Percentiles rank a stretch among this genome's conserved stretches.
phyloP scores from a whole-genome alignment of 2,888 invertebrate species.

The Strigamia maritima region DNA sequence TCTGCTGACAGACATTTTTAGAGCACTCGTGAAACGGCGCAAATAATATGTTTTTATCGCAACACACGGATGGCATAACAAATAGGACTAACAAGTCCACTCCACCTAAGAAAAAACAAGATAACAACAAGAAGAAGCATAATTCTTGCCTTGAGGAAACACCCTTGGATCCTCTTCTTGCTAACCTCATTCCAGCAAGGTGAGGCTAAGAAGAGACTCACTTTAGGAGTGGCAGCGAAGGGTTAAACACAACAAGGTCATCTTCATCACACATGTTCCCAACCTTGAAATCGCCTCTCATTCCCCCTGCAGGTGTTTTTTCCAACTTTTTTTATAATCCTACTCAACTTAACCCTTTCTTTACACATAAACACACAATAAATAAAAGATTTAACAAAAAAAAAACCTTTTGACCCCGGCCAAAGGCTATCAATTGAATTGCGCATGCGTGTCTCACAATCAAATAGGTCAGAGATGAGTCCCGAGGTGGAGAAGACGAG shows the following conservation, averaged over 20 bases:
- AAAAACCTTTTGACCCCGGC: background rate
- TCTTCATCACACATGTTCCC: conserved; percentile 17
- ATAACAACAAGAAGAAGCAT: conserved; percentile 1
- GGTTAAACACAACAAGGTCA: conserved; percentile 26
- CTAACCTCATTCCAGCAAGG: conserved; percentile 17
- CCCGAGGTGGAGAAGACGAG: background rate
- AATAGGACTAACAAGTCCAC: conserved; percentile 13
- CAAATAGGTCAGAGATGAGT: conserved; percentile 28
- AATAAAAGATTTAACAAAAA: background rate
- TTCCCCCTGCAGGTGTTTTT: conserved; percentile 18
- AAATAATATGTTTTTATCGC: conserved; percentile 28
- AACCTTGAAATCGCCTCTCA: background rate
- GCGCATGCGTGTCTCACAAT: conserved; percentile 9
- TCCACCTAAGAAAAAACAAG: background rate
- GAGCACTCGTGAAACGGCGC: conserved; percentile 17
- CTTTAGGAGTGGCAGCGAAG: conserved; percentile 27
- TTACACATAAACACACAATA: background rate
- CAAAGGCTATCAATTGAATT: conserved; percentile 21
- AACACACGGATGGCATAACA: conserved; percentile 32
- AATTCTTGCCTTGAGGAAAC: conserved; percentile 32
- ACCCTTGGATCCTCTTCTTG: conserved; percentile 13
- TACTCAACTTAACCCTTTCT: conserved; percentile 1
- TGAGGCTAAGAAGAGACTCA: conserved; percentile 24
- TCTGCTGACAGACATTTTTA: conserved; percentile 17
- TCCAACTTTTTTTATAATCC: background rate